These are phyloP conservation scores for Cygnus atratus DNA, from an alignment of 2,113 vertebrate genomes.

Conservation along the genomic window DNA sequence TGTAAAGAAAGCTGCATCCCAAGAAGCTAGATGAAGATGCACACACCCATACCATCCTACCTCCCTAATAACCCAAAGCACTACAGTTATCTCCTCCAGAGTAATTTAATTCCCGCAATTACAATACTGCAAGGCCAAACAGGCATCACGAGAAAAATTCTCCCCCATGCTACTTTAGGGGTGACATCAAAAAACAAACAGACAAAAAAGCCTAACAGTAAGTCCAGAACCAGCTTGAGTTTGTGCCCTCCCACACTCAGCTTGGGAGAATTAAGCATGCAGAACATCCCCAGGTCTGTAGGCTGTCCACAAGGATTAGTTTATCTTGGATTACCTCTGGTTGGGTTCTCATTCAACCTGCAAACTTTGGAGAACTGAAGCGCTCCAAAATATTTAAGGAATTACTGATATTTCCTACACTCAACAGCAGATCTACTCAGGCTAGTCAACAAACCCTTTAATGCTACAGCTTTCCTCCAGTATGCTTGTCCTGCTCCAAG, in stretches of 20 bases:
- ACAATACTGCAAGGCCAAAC: neutral
- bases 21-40: neutral
- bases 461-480: neutral
- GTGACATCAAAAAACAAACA: neutral
- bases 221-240: neutral
- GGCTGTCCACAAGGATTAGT: neutral
- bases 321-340: neutral
- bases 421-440: too few relatives aligned
- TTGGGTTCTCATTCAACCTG: neutral
- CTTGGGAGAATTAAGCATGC: neutral
- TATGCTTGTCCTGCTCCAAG: neutral
- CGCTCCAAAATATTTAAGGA: neutral
- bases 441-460: neutral
- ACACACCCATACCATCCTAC: neutral
- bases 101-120: neutral
- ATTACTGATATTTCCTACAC: neutral
- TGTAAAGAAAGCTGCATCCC: neutral
- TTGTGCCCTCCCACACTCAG: neutral
- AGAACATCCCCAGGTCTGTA: neutral
- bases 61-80: neutral
- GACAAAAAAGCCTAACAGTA: fast-evolving
- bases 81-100: neutral
- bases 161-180: neutral
- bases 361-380: neutral
- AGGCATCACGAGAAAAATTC: neutral